Evolutionary conservation across 2,888 invertebrate species (phyloP), one percentile per base, ranked within the genome.

Genomic region (Tachina lurida): DNA sequence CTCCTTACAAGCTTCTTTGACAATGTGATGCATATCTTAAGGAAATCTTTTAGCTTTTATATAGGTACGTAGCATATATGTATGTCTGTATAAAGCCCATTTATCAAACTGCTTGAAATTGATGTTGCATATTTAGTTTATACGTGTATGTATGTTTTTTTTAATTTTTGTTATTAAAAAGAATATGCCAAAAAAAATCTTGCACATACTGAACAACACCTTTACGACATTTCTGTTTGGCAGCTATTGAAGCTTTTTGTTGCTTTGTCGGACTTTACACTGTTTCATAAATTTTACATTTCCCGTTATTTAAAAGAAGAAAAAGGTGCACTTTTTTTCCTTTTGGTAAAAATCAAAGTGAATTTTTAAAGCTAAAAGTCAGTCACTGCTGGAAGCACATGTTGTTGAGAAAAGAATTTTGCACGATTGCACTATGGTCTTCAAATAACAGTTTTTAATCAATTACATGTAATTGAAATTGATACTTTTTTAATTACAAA

Each of bases 1-100:
- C 65, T 65, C 17, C 45, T 58, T 45, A 75, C 41, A 17, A 10
- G 4, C 47, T 56, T 49, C 47, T 63, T 70, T 70, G 45, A 75
- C 47, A 68, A 70, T 71, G 12, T 82, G 78, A 82, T 79, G 63
- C 75, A 79, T 82, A 85, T 85, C 78, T 82, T 63, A 39, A 68
- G 54, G 63, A 85, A 75, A 82, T 71, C 58, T 58, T 58, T 83
- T 54, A 65, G 71, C 71, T 78, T 78, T 68, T 70, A 65, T 79
- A 68, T 75, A 31, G 4, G 31, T 31, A 31, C 31, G 31, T 31
- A 31, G 0, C 10, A n/a, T n/a, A n/a, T n/a, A n/a, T n/a, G 31
- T 13, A 3, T 58, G 39, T 19, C 10, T 5, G 12, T 39, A 13
- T 60, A 39, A 39, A 60, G 10, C 54, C 73, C 68, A 75, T 85